Evolutionary conservation across 2,113 vertebrate species (phyloP), one percentile per base, ranked within the genome.

Genomic region (Nerophis ophidion): DNA sequence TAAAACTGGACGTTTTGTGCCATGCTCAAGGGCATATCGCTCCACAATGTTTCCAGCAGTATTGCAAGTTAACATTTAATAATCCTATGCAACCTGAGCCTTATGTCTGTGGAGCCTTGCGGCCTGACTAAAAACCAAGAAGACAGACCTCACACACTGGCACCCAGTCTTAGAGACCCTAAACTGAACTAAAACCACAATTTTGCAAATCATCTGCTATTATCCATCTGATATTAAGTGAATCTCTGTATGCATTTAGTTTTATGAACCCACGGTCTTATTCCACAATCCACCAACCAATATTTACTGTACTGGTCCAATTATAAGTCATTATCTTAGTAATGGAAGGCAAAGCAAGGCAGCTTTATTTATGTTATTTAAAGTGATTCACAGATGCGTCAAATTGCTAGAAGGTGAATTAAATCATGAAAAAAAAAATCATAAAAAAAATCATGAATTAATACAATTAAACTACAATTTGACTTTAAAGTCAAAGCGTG

Each of bases 51-150:
- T 51, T 34, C 49, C 26, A 26, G 19, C 17, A 51, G 2, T 51
- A 72, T 76, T 66, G 73, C 67, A 67, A 75, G 72, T 75, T 60
- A 75, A 75, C 71, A 77, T 71, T 66, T 1, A 64, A 56, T 75
- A 76, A 74, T 72, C 49, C 56, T 17, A 13, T 70, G 76, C 77
- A 83, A 84, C 75, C 44, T 46, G 63, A 87, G 60, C 72, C 62
- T 64, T 76, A 66, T 66, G 26, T 59, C 72, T 65, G 61, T 58
- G 65, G 71, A 67, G 59, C 65, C 62, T 68, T 73, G 68, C 6
- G 54, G 77, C 68, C 71, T 76, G 74, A 71, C 68, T 68, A 57
- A 57, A 60, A 63, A 16, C 45, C 74, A 19, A 56, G 33, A 48
- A 38, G 47, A 7, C 53, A 58, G 70, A 75, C 66, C 57, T 36